Conservation (phyloP, 2,888 invertebrate species). For the Flexamia atlantica region DNA sequence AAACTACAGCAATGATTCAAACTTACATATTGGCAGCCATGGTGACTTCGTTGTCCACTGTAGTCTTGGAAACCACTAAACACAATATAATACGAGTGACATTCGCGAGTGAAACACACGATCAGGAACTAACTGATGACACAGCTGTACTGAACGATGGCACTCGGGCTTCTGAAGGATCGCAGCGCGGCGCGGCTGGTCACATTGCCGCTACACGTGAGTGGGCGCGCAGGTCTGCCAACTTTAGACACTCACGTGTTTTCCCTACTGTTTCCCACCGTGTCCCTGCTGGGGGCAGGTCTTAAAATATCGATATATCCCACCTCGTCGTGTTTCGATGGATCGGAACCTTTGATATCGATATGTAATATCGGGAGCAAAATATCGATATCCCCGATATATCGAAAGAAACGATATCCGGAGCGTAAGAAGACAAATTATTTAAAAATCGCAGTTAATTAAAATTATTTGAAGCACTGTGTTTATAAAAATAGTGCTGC, state of each 20-base stretch:
- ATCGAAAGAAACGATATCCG: too few species aligned
- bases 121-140: neutral
- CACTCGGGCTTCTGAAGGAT: neutral
- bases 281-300: neutral
- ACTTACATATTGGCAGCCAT: constrained; percentile 29
- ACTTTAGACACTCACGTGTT: neutral
- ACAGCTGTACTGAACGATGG: neutral
- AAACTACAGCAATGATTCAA: neutral
- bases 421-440: too few species aligned
- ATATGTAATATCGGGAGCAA: too few species aligned
- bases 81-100: neutral
- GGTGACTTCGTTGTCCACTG: neutral
- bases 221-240: constrained; percentile 7
- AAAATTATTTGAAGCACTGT: too few species aligned
- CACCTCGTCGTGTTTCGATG: too few species aligned
- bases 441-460: too few species aligned
- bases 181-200: neutral
- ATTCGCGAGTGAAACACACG: neutral
- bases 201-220: constrained; percentile 16
- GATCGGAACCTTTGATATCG: too few species aligned
- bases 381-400: too few species aligned
- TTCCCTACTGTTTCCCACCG: neutral
- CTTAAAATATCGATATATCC: too few species aligned
- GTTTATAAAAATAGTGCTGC: too few species aligned
- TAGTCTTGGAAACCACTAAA: neutral